Evolutionary conservation across 2,888 invertebrate genomes (phyloP).

Genomic region (Acheta domesticus): DNA sequence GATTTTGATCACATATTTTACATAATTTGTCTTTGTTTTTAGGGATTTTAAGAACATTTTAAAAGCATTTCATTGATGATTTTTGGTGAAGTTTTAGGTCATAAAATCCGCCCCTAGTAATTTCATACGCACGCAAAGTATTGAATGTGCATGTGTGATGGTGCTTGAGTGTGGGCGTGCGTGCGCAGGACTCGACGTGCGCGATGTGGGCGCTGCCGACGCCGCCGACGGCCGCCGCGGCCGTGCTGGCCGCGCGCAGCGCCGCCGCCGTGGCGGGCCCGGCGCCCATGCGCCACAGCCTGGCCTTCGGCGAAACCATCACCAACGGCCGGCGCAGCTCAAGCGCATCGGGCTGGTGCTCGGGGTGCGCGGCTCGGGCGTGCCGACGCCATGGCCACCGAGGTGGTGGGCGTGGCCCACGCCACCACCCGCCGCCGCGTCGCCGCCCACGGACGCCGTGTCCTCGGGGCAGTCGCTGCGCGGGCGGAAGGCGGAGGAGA

Average conservation of each 20-base stretch:
- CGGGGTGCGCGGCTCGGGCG: neutral
- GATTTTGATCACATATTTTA: no score
- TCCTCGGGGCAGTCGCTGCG: neutral
- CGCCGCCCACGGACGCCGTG: neutral
- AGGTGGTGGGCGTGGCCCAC: neutral
- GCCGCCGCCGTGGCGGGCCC: neutral
- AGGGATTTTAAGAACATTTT: no score
- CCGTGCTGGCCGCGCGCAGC: neutral
- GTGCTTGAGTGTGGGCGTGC: no score
- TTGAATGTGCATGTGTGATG: no score
- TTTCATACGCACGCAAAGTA: no score
- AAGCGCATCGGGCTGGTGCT: conserved; percentile 12
- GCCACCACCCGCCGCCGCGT: neutral
- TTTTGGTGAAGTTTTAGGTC: no score
- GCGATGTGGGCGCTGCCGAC: neutral
- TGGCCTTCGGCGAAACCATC: neutral
- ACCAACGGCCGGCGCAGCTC: neutral
- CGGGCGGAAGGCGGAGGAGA: neutral
- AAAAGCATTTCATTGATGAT: no score
- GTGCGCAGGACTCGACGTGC: neutral
- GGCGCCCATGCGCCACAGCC: neutral
- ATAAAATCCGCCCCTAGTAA: no score
- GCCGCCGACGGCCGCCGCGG: neutral
- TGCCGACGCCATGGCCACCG: neutral
- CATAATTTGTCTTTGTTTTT: no score